Evolutionary conservation across 2,113 vertebrate species (phyloP).

Genomic region (Ictidomys tridecemlineatus): DNA sequence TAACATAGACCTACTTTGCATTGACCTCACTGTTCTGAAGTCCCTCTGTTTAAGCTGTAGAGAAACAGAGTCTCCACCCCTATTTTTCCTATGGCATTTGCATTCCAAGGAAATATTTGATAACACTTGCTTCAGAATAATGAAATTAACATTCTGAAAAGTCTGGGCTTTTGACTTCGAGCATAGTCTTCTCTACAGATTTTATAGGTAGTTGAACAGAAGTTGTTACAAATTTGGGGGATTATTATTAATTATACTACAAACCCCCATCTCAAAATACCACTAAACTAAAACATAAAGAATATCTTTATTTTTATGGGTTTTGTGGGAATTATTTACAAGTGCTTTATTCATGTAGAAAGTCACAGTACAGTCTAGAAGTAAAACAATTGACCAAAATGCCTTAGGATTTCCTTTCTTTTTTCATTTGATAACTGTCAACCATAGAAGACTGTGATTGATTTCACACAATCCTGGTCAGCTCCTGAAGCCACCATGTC

Average conservation of each 20-base stretch:
- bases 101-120: neutral
- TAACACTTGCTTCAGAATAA: neutral
- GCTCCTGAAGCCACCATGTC: neutral
- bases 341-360: slow-evolving; percentile 27
- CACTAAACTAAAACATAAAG: neutral
- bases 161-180: neutral
- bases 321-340: neutral
- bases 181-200: neutral
- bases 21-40: neutral
- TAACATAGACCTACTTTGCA: neutral
- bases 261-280: neutral
- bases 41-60: neutral
- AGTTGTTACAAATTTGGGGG: neutral
- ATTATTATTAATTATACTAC: slow-evolving; percentile 28
- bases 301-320: neutral
- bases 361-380: neutral
- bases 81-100: neutral
- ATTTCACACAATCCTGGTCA: neutral
- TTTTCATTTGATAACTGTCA: slow-evolving; percentile 31
- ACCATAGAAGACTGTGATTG: neutral
- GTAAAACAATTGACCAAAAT: neutral
- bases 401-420: neutral
- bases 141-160: neutral
- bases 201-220: slow-evolving; percentile 34
- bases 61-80: neutral